Percentiles rank a stretch among this genome's conserved stretches.
Evolutionary conservation across 2,797 vertebrate species (phyloP).

Genomic region (Poecile montanus): DNA sequence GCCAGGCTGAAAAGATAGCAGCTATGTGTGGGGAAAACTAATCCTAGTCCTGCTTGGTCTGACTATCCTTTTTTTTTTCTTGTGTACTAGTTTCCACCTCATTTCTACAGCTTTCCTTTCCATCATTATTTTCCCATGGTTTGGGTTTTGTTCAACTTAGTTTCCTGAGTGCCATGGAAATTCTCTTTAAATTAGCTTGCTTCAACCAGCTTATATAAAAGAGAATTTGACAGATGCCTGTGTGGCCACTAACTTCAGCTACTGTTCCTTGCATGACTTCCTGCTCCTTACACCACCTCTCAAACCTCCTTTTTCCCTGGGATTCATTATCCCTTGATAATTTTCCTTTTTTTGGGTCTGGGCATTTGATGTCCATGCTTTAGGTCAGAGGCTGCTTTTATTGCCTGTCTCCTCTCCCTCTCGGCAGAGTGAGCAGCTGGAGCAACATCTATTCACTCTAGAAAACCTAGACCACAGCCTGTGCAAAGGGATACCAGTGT

Average conservation of each 20-base stretch:
- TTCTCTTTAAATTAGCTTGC: neutral
- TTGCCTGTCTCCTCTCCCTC: neutral
- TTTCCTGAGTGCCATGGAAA: neutral
- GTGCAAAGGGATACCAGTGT: neutral
- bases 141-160: neutral
- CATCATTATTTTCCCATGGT: neutral
- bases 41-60: neutral
- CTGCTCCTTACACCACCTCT: neutral
- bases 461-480: neutral
- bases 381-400: neutral
- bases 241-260: neutral
- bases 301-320: neutral
- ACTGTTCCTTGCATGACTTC: neutral
- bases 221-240: neutral
- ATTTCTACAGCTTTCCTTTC: neutral
- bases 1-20: neutral
- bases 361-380: fast-evolving
- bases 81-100: neutral
- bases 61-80: neutral
- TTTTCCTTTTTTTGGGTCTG: neutral
- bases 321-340: neutral
- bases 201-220: neutral
- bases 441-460: neutral
- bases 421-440: neutral
- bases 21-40: neutral